phyloP scores from a whole-genome alignment of 2,113 vertebrate genomes.

The Cochlearius cochlearius region DNA sequence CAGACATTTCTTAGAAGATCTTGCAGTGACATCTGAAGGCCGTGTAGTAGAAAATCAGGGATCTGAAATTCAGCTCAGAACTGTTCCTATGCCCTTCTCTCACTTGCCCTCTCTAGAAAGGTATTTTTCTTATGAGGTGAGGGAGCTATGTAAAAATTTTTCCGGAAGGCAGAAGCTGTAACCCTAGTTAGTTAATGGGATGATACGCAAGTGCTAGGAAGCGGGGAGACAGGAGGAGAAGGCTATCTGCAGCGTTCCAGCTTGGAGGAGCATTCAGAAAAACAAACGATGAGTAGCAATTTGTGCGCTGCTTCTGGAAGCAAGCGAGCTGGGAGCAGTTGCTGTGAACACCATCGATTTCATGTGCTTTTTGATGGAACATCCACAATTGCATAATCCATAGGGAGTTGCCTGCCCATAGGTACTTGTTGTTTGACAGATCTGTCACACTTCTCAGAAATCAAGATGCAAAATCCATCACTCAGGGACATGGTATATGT shows the following conservation, averaged over 20 bases:
- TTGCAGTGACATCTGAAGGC: slow-evolving; percentile 65
- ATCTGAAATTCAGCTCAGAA: not conserved
- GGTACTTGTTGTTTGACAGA: slow-evolving; percentile 48
- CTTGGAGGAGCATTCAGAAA: not conserved
- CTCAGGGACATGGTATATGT: slow-evolving; percentile 29
- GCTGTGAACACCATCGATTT: not conserved
- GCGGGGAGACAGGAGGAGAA: not conserved
- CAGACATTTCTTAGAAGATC: not conserved
- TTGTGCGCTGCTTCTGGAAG: not conserved
- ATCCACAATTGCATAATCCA: not conserved
- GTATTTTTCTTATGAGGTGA: not conserved
- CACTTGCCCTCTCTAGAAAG: not conserved
- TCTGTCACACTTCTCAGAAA: slow-evolving; percentile 53
- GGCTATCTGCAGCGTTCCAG: not conserved
- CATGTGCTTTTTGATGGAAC: not conserved
- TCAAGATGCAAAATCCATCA: slow-evolving; percentile 61
- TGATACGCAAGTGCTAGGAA: not conserved
- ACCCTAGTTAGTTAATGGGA: not conserved
- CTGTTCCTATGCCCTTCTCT: not conserved
- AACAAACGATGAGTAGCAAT: not conserved
- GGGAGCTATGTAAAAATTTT: not conserved
- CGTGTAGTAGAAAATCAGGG: not conserved
- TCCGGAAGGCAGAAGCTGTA: not conserved
- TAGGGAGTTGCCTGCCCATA: slow-evolving; percentile 26
- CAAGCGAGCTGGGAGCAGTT: not conserved